Evolutionary conservation across 2,888 invertebrate genomes (phyloP), one percentile per base, ranked within the genome.

Genomic region (Tetropium fuscum): DNA sequence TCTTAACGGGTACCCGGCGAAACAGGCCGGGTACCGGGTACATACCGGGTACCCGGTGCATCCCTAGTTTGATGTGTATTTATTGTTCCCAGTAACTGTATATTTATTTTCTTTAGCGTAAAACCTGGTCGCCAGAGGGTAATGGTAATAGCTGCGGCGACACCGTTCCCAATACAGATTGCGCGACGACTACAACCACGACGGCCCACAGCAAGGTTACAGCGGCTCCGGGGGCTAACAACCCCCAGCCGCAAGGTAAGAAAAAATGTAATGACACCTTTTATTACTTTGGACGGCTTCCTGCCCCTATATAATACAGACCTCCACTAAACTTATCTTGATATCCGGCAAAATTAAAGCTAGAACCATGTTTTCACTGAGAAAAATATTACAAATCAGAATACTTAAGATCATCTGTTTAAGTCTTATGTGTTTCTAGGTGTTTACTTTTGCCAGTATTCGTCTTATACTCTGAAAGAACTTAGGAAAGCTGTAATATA

Each of bases 201-300:
- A 90, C 91, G 87, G 89, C 91, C 80, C 90, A 90, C 85, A 89
- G 90, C 85, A 91, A 90, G 84, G 90, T 90, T 84, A 88, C 90
- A 84, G 89, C 90, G 84, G 93, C 93, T 82, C 88, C 87, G 84
- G 89, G 88, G 84, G 87, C 86, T 83, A 87, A 86, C 85, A 87
- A 86, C 85, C 87, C 87, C 86, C 88, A 88, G 87, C 82, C 83
- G 81, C 83, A 83, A 83, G 83, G 83, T 83, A 80, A 80, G 77
- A 75, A 75, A 77, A 78, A 80, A 78, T 75, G 77, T 78, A 78
- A 78, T 76, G 72, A 71, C 65, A 61, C 53, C 55, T 72, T 73
- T 66, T 68, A 67, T 67, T 49, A 43, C 59, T 64, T 62, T 58
- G 61, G 13, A 11, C 18, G 27, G 38, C 38, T 47, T 36, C 40